Evolutionary conservation across 2,888 invertebrate genomes (phyloP).

Genomic region (Alitta virens): DNA sequence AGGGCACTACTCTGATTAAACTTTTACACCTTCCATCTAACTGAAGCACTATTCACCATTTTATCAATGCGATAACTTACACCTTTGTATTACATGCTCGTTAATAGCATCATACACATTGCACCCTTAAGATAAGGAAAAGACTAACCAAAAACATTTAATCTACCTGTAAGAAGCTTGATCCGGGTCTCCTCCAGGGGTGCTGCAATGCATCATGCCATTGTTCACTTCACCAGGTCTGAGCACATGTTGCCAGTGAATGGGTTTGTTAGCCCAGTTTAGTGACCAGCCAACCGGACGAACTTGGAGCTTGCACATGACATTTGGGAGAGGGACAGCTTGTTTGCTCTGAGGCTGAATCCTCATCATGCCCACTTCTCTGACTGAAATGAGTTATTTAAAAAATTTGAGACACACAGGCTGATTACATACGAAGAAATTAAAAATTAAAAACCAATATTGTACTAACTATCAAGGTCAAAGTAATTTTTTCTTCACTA

Average conservation of each 20-base stretch:
- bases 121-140: too few relatives aligned
- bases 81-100: too few relatives aligned
- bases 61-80: too few relatives aligned
- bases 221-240: conserved; percentile 57
- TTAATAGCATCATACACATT: too few relatives aligned
- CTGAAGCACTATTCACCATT: too few relatives aligned
- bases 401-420: too few relatives aligned
- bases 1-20: too few relatives aligned
- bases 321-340: conserved; percentile 76
- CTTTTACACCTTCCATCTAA: too few relatives aligned
- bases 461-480: background rate
- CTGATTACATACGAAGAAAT: too few relatives aligned
- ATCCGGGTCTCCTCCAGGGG: conserved; percentile 2
- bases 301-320: conserved; percentile 72
- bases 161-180: conserved; percentile 34
- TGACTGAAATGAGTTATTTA: too few relatives aligned
- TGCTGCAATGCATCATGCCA: conserved; percentile 53
- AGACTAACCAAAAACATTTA: too few relatives aligned
- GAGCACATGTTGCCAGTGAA: conserved; percentile 66
- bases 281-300: conserved; percentile 66
- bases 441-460: background rate
- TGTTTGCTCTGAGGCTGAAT: conserved; percentile 50
- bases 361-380: conserved; percentile 6
- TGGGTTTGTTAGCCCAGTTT: conserved; percentile 61
- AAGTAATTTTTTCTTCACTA: too few relatives aligned